Percentiles rank a stretch among this genome's conserved stretches.
These are phyloP conservation scores for Styela clava DNA, from an alignment of 23 tunicate genomes.

Conservation along the genomic window DNA sequence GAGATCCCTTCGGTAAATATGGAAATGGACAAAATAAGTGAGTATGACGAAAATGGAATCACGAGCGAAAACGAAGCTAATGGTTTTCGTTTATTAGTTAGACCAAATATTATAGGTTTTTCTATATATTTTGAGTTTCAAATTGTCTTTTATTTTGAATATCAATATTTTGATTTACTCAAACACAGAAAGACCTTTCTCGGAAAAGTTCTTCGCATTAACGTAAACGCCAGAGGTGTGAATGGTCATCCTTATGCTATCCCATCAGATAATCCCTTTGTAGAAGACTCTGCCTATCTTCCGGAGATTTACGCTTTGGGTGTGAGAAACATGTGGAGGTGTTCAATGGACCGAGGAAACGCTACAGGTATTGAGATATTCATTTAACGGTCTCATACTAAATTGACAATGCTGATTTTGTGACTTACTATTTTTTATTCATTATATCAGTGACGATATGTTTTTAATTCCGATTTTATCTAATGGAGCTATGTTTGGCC, in stretches of 20 bases:
- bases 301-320: slow-evolving; percentile 84
- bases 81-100: background rate
- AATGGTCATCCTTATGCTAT: slow-evolving; percentile 40
- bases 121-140: no score
- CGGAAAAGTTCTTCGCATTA: slow-evolving; percentile 81
- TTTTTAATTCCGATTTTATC: no score
- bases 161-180: background rate
- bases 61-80: background rate
- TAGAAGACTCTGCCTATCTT: slow-evolving; percentile 15
- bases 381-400: no score
- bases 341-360: slow-evolving; percentile 77
- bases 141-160: no score
- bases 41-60: background rate
- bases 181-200: slow-evolving; percentile 36
- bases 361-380: slow-evolving; percentile 49
- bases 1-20: slow-evolving; percentile 50
- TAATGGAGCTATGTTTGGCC: no score
- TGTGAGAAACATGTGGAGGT: slow-evolving; percentile 81
- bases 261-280: slow-evolving; percentile 72
- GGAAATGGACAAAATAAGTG: slow-evolving; percentile 74
- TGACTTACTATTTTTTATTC: background rate
- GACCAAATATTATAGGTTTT: no score
- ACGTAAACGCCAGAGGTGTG: slow-evolving; percentile 38
- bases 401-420: background rate
- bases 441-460: background rate